Evolutionary conservation across 2,888 invertebrate species (phyloP), one percentile per base, ranked within the genome.

Genomic region (Pandemis heparana): DNA sequence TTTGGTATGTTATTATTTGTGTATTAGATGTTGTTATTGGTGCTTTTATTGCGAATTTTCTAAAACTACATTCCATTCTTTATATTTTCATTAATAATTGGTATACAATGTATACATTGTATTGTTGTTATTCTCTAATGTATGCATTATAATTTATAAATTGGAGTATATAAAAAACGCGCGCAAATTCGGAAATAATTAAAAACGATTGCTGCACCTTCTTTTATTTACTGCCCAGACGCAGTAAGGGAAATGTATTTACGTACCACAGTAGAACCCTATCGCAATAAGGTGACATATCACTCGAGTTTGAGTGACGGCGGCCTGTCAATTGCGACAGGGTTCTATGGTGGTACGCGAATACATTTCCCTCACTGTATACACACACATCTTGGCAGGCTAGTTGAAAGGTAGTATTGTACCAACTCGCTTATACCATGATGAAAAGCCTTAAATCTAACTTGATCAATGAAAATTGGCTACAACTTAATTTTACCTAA

Each of bases 61-160:
- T 74, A 43, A 71, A 60, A 53, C 70, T 73, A 79, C 80, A 81
- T 80, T 81, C 80, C 80, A 77, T 73, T 32, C 56, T 68, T 18
- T 53, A 18, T 53, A 53, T 18, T 9, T 53, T 9, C 48, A 53
- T 16, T 18, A 53, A 53, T 53, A 53, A 53, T 53, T 53, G 18
- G 18, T 9, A 51, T 53, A 7, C 10, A n/a, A 56, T 23, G 9
- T 23, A 56, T 56, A 12, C 12, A 6, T 56, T 53, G n/a, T n/a
- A 32, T 32, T 32, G 23, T 32, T 32, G 4, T 32, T 4, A 32
- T 32, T 32, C 1, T 32, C 23, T 32, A 32, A 1, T 32, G 23
- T 32, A 32, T 32, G 23, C 23, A 32, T 32, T 32, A 32, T 32
- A 32, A 32, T 32, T 32, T 32, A 4, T 32, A 32, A 46, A 14